phyloP scores from a whole-genome alignment of 2,888 invertebrate genomes.

The Cosmia trapezina region DNA sequence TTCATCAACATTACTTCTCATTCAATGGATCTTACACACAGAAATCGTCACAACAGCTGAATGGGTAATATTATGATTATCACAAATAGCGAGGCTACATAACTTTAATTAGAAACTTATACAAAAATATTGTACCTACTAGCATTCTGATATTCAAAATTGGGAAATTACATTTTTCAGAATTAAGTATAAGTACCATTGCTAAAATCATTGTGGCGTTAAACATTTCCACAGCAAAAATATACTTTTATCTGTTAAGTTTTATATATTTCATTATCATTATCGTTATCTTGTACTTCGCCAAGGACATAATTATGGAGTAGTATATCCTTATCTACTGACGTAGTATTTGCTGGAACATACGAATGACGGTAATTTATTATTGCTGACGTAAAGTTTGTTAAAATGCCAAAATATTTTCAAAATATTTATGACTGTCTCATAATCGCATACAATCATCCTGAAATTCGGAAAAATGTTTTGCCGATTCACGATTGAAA shows the following conservation, averaged over 20 bases:
- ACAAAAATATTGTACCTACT: slow-evolving; percentile 3
- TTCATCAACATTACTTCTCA: slow-evolving; percentile 47
- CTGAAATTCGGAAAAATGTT: background rate
- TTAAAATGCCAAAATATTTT: slow-evolving; percentile 47
- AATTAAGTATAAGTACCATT: background rate
- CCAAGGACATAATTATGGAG: slow-evolving; percentile 77
- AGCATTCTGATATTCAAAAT: background rate
- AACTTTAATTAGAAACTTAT: background rate
- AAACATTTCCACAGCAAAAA: slow-evolving; percentile 61
- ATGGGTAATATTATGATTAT: slow-evolving; percentile 5
- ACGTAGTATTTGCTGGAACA: slow-evolving; percentile 47
- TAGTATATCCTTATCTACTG: slow-evolving; percentile 67
- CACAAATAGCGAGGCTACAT: slow-evolving; percentile 4
- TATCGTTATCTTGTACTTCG: slow-evolving; percentile 71
- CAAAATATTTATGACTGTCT: slow-evolving; percentile 46
- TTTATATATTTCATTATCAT: slow-evolving; percentile 64
- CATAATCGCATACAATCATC: slow-evolving; percentile 20
- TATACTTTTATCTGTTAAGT: slow-evolving; percentile 63
- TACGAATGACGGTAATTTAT: slow-evolving; percentile 46
- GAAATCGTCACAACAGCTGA: slow-evolving; percentile 28
- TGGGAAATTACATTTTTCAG: background rate
- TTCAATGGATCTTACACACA: slow-evolving; percentile 39
- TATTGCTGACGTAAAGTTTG: slow-evolving; percentile 42
- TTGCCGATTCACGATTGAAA: background rate
- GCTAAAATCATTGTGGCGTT: slow-evolving; percentile 3